Evolutionary conservation across 2,113 vertebrate genomes (phyloP).

Genomic region (Noturus placidus): DNA sequence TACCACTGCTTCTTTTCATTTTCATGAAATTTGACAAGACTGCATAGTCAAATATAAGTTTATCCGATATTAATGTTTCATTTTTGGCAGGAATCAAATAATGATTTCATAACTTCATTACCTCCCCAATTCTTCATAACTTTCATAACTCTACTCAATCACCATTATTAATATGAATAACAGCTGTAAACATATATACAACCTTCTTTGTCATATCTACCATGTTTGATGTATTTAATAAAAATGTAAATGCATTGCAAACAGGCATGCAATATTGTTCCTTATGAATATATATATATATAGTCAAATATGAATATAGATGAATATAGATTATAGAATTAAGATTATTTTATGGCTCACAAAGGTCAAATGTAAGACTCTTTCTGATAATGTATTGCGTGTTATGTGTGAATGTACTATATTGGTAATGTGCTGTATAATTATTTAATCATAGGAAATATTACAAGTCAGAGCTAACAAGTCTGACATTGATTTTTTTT

Average conservation of each 20-base stretch:
- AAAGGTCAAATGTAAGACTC: neutral
- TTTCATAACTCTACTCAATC: neutral
- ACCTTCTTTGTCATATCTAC: neutral
- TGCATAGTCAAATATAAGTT: neutral
- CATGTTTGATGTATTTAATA: constrained; percentile 18
- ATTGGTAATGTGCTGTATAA: neutral
- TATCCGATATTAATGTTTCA: neutral
- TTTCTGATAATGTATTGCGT: too few species aligned
- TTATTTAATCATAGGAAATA: neutral
- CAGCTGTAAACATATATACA: neutral
- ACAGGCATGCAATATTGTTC: neutral
- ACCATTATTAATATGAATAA: neutral
- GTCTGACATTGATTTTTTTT: neutral
- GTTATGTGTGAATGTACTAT: neutral
- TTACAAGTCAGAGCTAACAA: neutral
- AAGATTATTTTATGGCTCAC: neutral
- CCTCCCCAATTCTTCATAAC: neutral
- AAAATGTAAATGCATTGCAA: neutral
- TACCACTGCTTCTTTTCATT: neutral
- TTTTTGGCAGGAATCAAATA: constrained; percentile 1
- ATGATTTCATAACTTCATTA: neutral
- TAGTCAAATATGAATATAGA: neutral
- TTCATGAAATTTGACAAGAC: neutral
- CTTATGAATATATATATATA: neutral
- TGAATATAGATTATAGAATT: too few species aligned